Base-by-base conservation (phyloP, 1,140 invertebrate genomes). In the Panagrolaimus sp. region DNA sequence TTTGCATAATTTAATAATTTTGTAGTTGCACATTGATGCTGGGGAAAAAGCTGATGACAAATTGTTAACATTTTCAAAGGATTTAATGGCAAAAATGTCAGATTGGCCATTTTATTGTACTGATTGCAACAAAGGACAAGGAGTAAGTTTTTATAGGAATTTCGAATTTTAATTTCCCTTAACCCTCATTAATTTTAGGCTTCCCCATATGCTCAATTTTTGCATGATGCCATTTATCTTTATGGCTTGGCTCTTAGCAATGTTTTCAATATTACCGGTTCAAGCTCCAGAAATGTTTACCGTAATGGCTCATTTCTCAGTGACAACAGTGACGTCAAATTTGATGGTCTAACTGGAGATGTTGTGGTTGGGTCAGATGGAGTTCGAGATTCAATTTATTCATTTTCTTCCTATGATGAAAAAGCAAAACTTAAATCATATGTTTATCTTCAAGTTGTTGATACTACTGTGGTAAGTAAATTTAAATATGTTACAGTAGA, bases 21-120 rank as follows among this genome's bases (percentile, higher is more conserved):
- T 58, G 17, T 28, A 28, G 10, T 14, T 65, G 8, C 48, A 52
- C 8, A 26, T 52, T 26, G 48, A 52, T 26, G 24, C 48, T 21
- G 24, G 17, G 2, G 24, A 26, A 17, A 21, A 28, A 32, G 28
- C 45, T 10, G 14, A 21, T 3, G 45, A 65, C 26, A 15, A 21
- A 1, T 32, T 38, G 12, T 2, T 32, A 21, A 32, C 15, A 3
- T 65, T 65, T 21, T 38, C 43, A 24, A 38, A 17, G 0, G 9
- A 65, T 15, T 21, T 65, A 12, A 65, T 65, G 63, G 43, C 43
- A 8, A 12, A 32, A 43, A 65, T 65, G 63, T 14, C 17, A 1
- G 14, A 65, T n/a, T 65, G 63, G 63, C 63, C 63, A 5, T 65
- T 65, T 21, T 65, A 65, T 47, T 65, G 63, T 47, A 32, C 17